Conservation (phyloP, 2,888 invertebrate species). For the Agrotis segetum region DNA sequence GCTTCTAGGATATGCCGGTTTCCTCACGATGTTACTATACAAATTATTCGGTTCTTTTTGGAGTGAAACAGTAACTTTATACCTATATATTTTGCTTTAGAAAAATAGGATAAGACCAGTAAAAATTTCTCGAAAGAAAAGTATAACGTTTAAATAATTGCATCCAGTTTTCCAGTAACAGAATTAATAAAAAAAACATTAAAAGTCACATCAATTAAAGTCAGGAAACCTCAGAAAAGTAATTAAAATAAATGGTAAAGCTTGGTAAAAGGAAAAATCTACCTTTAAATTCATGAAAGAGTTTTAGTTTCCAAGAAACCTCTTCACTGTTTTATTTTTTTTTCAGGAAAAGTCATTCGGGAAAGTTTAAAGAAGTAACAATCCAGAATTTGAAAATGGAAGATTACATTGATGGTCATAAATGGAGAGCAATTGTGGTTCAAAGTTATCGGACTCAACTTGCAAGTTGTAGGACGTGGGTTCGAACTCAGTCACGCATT, state of each 20-base stretch:
- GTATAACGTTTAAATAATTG: too few relatives aligned
- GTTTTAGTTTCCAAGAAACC: slow-evolving; percentile 2
- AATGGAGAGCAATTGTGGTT: too few relatives aligned
- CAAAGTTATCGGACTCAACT: too few relatives aligned
- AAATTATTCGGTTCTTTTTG: too few relatives aligned
- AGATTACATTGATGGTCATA: background rate
- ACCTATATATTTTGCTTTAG: too few relatives aligned
- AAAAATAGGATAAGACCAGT: too few relatives aligned
- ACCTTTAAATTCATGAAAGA: background rate
- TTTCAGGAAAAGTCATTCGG: background rate
- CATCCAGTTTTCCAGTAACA: background rate
- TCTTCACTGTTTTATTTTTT: slow-evolving; percentile 10
- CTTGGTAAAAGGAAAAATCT: slow-evolving; percentile 9
- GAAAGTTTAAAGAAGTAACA: background rate
- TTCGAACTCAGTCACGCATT: too few relatives aligned
- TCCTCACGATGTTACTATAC: too few relatives aligned
- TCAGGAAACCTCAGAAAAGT: slow-evolving; percentile 16
- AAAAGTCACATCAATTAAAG: slow-evolving; percentile 4
- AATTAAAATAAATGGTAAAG: slow-evolving; percentile 32
- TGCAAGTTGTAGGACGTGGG: too few relatives aligned
- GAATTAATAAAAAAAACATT: background rate
- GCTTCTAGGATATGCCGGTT: too few relatives aligned
- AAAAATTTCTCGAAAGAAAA: too few relatives aligned
- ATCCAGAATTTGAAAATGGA: background rate
- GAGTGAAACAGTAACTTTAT: too few relatives aligned